These are phyloP conservation scores for Temnothorax unifasciatus DNA, from an alignment of 2,888 invertebrate genomes.

Conservation along the genomic window DNA sequence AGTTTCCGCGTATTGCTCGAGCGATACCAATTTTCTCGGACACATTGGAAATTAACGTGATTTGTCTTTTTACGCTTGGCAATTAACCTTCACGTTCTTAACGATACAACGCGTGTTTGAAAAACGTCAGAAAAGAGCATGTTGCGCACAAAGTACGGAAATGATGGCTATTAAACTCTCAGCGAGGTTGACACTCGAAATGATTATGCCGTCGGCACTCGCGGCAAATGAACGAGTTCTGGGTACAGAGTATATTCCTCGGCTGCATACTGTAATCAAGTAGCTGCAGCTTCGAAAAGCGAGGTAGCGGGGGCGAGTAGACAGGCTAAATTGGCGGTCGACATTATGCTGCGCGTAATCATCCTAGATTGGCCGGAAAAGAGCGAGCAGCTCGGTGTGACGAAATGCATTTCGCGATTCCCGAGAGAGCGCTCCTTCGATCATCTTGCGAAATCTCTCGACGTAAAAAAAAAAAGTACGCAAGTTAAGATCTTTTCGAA, in stretches of 20 bases:
- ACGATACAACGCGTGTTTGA: background rate
- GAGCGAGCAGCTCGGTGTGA: slow-evolving; percentile 63
- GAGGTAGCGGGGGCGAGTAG: slow-evolving; percentile 32
- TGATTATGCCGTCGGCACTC: slow-evolving; percentile 60
- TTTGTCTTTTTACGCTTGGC: background rate
- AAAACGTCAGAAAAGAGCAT: slow-evolving; percentile 1
- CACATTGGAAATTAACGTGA: slow-evolving; percentile 2
- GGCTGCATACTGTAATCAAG: slow-evolving; percentile 61
- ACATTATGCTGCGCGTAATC: slow-evolving; percentile 64
- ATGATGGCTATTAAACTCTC: slow-evolving; percentile 52
- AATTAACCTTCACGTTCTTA: slow-evolving; percentile 16
- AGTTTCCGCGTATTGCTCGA: background rate
- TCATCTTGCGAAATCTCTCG: background rate
- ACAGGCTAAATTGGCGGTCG: slow-evolving; percentile 52
- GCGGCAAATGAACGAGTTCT: slow-evolving; percentile 59
- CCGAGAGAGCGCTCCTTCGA: slow-evolving; percentile 17
- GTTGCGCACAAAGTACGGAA: slow-evolving; percentile 18
- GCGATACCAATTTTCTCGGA: background rate
- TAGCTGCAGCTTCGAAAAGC: slow-evolving; percentile 63
- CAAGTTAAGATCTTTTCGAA: background rate
- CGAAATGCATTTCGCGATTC: slow-evolving; percentile 69
- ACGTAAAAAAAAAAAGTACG: background rate
- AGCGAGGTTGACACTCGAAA: slow-evolving; percentile 51
- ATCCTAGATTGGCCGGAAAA: slow-evolving; percentile 76
- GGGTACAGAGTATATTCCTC: slow-evolving; percentile 52